phyloP scores from a whole-genome alignment of 2,888 invertebrate genomes.

The Campoletis raptor region DNA sequence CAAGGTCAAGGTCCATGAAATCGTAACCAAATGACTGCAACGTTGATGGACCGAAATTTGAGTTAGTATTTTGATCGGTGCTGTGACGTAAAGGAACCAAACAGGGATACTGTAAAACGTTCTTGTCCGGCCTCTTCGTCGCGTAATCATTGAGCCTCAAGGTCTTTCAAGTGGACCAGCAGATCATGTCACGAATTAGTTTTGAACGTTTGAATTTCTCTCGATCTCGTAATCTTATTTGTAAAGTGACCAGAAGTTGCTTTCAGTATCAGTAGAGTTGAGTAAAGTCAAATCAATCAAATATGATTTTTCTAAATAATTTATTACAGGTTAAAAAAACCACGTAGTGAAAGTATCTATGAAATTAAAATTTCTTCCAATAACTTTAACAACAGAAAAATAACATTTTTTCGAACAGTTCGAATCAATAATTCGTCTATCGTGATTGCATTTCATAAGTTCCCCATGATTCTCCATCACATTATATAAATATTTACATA shows the following conservation, averaged over 20 bases:
- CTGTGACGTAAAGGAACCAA: conserved; percentile 2
- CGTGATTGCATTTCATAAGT: neutral
- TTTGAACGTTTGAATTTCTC: neutral
- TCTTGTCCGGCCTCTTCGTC: neutral
- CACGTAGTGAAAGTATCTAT: too few species aligned
- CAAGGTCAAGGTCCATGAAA: conserved; percentile 18
- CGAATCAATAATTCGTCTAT: neutral
- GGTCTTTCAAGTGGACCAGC: neutral
- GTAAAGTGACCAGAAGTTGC: neutral
- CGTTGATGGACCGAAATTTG: conserved; percentile 5
- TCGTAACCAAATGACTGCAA: conserved; percentile 1
- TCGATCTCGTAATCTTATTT: conserved; percentile 4
- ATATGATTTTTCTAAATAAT: neutral
- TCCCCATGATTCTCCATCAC: neutral
- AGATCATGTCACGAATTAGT: neutral
- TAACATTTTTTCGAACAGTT: neutral
- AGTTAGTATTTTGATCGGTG: conserved; percentile 25
- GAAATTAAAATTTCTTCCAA: too few species aligned
- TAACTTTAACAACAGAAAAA: neutral
- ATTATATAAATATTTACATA: neutral
- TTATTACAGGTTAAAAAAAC: neutral
- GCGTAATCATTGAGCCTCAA: conserved; percentile 6
- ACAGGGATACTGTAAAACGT: conserved; percentile 8
- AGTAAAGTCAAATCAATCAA: neutral
- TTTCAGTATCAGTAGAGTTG: neutral